Evolutionary conservation across 2,797 vertebrate species (phyloP).

Genomic region (Linurgus olivaceus): DNA sequence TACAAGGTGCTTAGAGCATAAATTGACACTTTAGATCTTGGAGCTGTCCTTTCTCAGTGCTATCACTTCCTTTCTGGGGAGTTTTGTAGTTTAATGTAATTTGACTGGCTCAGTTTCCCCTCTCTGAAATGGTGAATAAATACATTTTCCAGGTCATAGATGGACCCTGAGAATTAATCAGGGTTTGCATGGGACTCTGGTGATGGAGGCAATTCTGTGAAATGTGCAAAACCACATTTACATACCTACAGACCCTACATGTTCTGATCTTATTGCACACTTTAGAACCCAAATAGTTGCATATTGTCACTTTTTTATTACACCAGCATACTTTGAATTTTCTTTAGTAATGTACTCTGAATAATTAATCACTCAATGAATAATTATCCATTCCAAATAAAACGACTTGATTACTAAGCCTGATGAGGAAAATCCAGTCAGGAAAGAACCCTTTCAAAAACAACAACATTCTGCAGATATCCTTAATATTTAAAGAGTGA

Average conservation of each 20-base stretch:
- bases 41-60: not conserved
- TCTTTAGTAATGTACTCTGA: not conserved
- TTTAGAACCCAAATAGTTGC: not conserved
- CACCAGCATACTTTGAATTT: not conserved
- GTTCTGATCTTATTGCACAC: not conserved
- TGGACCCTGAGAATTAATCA: not conserved
- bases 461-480: constrained; percentile 46
- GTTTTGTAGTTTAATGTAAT: not conserved
- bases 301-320: not conserved
- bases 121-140: not conserved
- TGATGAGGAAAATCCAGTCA: constrained; percentile 57
- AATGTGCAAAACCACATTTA: not conserved
- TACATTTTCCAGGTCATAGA: not conserved
- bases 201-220: not conserved
- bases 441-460: constrained; percentile 52
- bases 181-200: not conserved
- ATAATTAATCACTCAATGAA: constrained; percentile 54
- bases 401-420: constrained; percentile 52
- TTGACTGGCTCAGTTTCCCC: not conserved
- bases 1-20: not conserved
- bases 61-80: not conserved
- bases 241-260: not conserved
- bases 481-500: constrained; percentile 43
- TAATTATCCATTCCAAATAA: constrained; percentile 54
- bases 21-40: not conserved